These are phyloP conservation scores for Xyrichtys novacula DNA, from an alignment of 2,797 vertebrate genomes.

Conservation along the genomic window DNA sequence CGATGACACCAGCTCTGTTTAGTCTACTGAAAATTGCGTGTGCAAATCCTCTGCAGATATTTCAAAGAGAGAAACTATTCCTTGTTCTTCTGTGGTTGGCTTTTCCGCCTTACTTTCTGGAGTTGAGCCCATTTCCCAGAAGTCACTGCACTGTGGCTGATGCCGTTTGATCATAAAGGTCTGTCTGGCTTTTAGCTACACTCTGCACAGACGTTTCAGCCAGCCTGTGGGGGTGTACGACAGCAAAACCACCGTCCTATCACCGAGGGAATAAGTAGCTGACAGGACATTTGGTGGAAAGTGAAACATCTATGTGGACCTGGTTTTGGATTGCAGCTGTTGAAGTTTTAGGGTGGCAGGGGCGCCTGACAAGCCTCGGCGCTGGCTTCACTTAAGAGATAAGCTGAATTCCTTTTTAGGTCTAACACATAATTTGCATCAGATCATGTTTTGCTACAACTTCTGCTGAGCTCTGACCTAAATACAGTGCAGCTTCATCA, in stretches of 20 bases:
- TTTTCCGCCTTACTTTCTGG: constrained; percentile 44
- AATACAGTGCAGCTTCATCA: constrained; percentile 51
- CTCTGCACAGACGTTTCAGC: constrained; percentile 55
- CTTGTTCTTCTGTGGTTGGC: constrained; percentile 36
- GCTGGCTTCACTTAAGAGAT: constrained; percentile 49
- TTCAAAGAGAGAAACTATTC: constrained; percentile 43
- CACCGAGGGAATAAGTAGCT: constrained; percentile 40
- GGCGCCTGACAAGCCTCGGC: constrained; percentile 44
- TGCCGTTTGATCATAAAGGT: constrained; percentile 71
- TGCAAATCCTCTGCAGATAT: constrained; percentile 41
- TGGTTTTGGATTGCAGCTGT: constrained; percentile 40
- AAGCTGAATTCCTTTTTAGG: constrained; percentile 46
- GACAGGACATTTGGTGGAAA: constrained; percentile 47
- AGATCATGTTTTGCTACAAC: constrained; percentile 54
- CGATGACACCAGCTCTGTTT: constrained; percentile 18
- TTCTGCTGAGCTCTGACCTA: constrained; percentile 66
- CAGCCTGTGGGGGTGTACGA: constrained; percentile 42
- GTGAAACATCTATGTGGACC: constrained; percentile 41
- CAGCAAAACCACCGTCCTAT: constrained; percentile 40
- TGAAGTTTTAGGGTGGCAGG: constrained; percentile 36
- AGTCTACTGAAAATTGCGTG: constrained; percentile 29
- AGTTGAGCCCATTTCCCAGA: constrained; percentile 60
- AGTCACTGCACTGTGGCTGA: constrained; percentile 57
- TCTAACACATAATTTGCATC: constrained; percentile 61
- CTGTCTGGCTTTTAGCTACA: constrained; percentile 61